Evolutionary conservation across 2,797 vertebrate species (phyloP).

Genomic region (Ambastaia sidthimunki): DNA sequence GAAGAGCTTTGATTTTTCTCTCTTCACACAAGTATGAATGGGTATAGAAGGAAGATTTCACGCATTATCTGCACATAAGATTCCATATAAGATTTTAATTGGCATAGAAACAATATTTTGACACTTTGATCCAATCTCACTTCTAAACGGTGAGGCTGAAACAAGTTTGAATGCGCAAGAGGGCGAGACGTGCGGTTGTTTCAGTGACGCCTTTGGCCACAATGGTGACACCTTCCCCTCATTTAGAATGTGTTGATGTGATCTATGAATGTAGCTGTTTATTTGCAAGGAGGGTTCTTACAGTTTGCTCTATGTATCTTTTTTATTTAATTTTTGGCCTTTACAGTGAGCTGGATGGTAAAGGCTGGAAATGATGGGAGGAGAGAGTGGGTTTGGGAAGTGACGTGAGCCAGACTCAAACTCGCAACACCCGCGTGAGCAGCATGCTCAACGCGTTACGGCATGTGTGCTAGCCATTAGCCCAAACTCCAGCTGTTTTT

Average conservation of each 20-base stretch:
- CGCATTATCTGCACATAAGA: neutral
- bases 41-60: neutral
- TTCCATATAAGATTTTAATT: neutral
- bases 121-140: neutral
- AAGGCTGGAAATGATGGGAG: neutral
- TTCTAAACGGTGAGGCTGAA: neutral
- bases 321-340: conserved; percentile 22
- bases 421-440: neutral
- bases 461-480: neutral
- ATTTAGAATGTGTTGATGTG: neutral
- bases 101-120: neutral
- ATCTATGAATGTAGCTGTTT: conserved; percentile 49
- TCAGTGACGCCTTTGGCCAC: conserved; percentile 4
- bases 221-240: neutral
- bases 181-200: neutral
- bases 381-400: neutral
- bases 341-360: neutral
- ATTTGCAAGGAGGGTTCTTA: conserved; percentile 14
- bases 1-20: conserved; percentile 49
- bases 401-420: neutral
- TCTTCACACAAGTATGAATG: neutral
- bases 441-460: too few relatives aligned
- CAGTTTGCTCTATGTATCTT: conserved; percentile 32
- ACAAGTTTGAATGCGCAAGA: neutral
- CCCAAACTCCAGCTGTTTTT: conserved; percentile 41